phyloP scores from a whole-genome alignment of 2,113 vertebrate genomes.

The Fulmarus glacialis region DNA sequence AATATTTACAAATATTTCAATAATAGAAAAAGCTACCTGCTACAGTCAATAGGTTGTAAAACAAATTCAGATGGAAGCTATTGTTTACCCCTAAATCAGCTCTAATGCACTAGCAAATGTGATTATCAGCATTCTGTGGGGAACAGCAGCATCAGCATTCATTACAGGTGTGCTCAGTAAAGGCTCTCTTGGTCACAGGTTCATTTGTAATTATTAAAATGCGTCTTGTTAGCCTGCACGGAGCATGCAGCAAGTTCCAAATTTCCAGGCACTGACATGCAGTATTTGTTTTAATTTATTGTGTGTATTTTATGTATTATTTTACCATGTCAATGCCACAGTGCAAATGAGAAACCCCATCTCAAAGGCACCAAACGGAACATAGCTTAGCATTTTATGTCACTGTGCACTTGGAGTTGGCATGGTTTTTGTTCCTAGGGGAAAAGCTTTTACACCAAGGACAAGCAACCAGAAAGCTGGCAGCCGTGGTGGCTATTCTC shows the following conservation, averaged over 20 bases:
- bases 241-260: neutral
- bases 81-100: constrained; percentile 43
- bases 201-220: constrained; percentile 50
- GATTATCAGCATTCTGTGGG: constrained; percentile 4
- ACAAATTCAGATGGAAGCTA: neutral
- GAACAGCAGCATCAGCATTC: constrained; percentile 25
- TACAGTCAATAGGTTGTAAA: neutral
- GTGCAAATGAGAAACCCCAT: neutral
- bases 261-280: neutral
- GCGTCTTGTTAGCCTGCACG: neutral
- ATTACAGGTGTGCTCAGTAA: constrained; percentile 10
- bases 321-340: neutral
- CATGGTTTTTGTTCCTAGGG: neutral
- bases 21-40: neutral
- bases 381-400: neutral
- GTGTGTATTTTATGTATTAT: neutral
- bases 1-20: constrained; percentile 65
- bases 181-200: constrained; percentile 26
- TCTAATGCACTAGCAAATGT: constrained; percentile 18
- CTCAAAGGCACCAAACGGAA: neutral
- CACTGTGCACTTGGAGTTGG: neutral
- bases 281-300: constrained; percentile 8
- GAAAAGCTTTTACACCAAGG: neutral
- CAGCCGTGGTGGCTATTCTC: accelerated
- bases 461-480: neutral